These are phyloP conservation scores for Tetranychus urticae DNA, from an alignment of 1,140 invertebrate species.

Conservation along the genomic window DNA sequence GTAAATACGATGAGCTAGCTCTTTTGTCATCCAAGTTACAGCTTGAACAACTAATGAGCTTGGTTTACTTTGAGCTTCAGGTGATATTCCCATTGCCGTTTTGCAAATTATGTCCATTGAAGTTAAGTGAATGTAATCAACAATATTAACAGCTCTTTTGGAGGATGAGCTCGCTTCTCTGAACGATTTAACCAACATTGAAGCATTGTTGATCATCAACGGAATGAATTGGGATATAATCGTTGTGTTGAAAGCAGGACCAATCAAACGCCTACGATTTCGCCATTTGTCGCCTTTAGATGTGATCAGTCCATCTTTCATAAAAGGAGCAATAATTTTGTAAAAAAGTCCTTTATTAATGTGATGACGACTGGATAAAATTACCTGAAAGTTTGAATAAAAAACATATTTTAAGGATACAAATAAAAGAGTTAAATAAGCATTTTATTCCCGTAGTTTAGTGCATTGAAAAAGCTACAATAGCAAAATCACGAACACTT, in stretches of 20 bases:
- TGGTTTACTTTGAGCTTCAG: slow-evolving; percentile 37
- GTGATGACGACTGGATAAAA: too few relatives aligned
- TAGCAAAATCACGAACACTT: too few relatives aligned
- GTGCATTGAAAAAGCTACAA: too few relatives aligned
- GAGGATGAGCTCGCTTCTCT: background rate
- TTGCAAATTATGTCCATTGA: slow-evolving; percentile 68
- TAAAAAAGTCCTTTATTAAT: too few relatives aligned
- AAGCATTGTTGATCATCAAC: background rate
- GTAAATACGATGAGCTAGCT: background rate
- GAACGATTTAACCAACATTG: background rate
- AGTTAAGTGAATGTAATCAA: slow-evolving; percentile 45
- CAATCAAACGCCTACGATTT: background rate
- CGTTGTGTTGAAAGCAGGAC: background rate
- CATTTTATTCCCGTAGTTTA: too few relatives aligned
- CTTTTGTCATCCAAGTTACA: background rate
- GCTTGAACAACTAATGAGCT: slow-evolving; percentile 48
- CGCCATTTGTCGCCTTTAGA: background rate
- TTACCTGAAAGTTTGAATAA: too few relatives aligned
- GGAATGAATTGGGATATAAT: background rate
- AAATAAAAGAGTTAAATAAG: too few relatives aligned
- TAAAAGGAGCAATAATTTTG: background rate
- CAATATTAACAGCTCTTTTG: slow-evolving; percentile 30
- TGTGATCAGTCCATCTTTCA: background rate
- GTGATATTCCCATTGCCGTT: slow-evolving; percentile 50
- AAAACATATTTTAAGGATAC: too few relatives aligned